phyloP scores from a whole-genome alignment of 2,888 invertebrate genomes.

The Cephus sareptanus region DNA sequence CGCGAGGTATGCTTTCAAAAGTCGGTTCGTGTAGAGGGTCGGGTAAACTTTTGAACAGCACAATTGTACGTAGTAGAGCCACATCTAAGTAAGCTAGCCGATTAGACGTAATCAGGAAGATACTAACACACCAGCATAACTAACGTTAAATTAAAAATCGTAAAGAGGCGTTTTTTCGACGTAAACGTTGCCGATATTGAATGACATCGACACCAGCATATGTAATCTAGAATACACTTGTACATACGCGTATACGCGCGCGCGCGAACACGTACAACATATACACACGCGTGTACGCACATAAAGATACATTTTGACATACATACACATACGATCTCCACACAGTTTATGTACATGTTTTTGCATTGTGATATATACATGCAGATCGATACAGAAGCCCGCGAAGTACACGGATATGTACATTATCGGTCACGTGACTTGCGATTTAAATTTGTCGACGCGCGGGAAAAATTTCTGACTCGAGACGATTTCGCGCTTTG shows the following conservation, averaged over 20 bases:
- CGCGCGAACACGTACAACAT: not conserved
- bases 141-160: constrained; percentile 27
- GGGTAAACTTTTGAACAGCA: constrained; percentile 36
- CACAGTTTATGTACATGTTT: not conserved
- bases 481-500: not conserved
- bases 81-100: constrained; percentile 32
- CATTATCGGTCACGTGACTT: not conserved
- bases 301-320: not conserved
- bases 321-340: not conserved
- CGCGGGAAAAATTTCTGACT: not conserved
- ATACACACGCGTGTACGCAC: not conserved
- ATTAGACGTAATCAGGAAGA: constrained; percentile 30
- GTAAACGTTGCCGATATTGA: not conserved
- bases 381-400: not conserved
- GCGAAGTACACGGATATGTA: not conserved
- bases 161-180: constrained; percentile 1
- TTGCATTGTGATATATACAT: not conserved
- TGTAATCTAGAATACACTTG: constrained; percentile 18
- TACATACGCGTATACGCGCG: constrained; percentile 7
- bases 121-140: constrained; percentile 28
- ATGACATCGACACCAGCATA: constrained; percentile 12
- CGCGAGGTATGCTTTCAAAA: constrained; percentile 30
- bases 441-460: not conserved
- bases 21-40: constrained; percentile 21
- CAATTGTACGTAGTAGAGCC: constrained; percentile 31